phyloP scores from a whole-genome alignment of 2,113 vertebrate species.

The Noctilio leporinus region DNA sequence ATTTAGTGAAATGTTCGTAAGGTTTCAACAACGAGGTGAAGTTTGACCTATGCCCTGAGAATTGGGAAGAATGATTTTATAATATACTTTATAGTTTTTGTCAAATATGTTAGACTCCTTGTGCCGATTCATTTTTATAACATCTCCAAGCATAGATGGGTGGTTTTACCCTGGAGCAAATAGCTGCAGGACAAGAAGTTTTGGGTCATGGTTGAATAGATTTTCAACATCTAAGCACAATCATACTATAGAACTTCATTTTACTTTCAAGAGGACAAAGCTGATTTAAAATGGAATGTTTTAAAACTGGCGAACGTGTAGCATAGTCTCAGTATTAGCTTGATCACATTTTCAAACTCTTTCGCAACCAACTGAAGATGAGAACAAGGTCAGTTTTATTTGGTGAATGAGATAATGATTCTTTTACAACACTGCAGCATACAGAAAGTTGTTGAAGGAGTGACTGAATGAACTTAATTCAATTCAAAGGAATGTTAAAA shows the following conservation, averaged over 20 bases:
- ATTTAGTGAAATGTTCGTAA: not conserved
- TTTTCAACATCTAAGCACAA: not conserved
- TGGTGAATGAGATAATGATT: conserved; percentile 10
- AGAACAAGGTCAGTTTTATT: conserved; percentile 20
- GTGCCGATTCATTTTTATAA: not conserved
- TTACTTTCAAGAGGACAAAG: not conserved
- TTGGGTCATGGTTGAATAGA: not conserved
- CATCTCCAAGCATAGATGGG: not conserved
- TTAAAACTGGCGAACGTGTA: not conserved
- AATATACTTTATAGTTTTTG: not conserved
- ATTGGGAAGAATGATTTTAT: not conserved
- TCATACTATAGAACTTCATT: not conserved
- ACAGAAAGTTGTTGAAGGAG: conserved; percentile 34
- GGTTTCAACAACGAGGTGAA: not conserved
- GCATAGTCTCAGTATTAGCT: not conserved
- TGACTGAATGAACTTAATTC: not conserved
- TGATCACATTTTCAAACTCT: conserved; percentile 13
- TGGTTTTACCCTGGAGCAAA: not conserved
- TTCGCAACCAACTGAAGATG: not conserved
- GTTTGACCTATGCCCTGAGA: not conserved
- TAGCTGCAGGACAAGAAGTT: not conserved
- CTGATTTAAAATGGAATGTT: not conserved
- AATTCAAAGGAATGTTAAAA: conserved; percentile 17
- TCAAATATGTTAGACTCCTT: not conserved
- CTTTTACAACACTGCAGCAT: conserved; percentile 18